Percentiles rank a stretch among this genome's conserved stretches.
These are phyloP conservation scores for Ischnus inquisitorius DNA, from an alignment of 2,888 invertebrate genomes.

Conservation along the genomic window DNA sequence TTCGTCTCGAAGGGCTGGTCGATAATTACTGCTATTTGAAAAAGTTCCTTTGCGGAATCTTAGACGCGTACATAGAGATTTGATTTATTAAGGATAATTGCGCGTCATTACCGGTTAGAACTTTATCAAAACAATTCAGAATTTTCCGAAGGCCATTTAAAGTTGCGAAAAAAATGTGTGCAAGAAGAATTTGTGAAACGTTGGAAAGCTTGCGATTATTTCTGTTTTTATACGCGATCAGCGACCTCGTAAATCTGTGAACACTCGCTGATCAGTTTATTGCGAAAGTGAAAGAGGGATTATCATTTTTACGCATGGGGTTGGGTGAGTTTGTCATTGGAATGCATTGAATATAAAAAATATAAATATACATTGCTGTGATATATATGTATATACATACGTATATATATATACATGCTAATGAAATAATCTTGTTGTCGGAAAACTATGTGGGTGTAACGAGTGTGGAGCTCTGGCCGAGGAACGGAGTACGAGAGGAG, in stretches of 20 bases:
- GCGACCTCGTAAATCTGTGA: background rate
- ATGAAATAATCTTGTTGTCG: constrained; percentile 66
- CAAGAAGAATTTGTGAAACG: no score
- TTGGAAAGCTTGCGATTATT: no score
- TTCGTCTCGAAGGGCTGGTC: background rate
- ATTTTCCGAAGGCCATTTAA: no score
- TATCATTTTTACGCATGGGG: constrained; percentile 32
- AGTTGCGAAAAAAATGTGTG: no score
- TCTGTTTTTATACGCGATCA: background rate
- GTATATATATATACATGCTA: constrained; percentile 55
- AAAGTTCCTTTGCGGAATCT: background rate
- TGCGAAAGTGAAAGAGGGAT: background rate
- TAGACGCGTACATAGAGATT: background rate
- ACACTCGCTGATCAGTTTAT: background rate
- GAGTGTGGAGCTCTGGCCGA: constrained; percentile 38
- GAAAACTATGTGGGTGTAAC: constrained; percentile 61
- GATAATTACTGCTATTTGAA: background rate
- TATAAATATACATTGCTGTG: constrained; percentile 52
- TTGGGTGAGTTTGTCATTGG: constrained; percentile 37
- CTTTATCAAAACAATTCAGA: no score
- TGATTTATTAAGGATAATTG: no score
- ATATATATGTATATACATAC: background rate
- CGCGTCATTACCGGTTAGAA: no score
- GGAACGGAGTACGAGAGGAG: constrained; percentile 35
- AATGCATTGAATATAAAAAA: constrained; percentile 61